Evolutionary conservation across 2,888 invertebrate species (phyloP).

Genomic region (Noctuana brunneofusca): DNA sequence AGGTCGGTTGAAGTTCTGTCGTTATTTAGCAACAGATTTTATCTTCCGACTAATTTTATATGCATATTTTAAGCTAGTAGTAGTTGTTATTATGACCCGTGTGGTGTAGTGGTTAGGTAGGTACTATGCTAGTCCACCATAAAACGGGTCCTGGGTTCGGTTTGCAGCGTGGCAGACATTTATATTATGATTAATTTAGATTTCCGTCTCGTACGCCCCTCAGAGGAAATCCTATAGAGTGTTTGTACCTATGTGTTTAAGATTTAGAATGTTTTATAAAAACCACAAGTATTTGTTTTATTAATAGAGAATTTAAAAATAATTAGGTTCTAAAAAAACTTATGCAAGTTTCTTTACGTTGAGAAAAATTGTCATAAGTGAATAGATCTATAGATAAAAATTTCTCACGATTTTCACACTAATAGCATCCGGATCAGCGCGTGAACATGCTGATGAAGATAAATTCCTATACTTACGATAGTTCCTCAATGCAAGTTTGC

Average conservation of each 20-base stretch:
- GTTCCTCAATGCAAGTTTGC: slow-evolving; percentile 29
- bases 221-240: no score
- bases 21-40: neutral
- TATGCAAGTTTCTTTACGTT: neutral
- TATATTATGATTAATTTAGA: no score
- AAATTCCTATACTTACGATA: slow-evolving; percentile 17
- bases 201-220: no score
- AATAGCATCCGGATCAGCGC: slow-evolving; percentile 21
- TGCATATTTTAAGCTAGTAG: no score
- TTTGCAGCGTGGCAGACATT: no score
- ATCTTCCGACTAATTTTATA: neutral
- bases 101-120: no score
- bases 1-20: neutral
- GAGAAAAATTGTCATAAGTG: neutral
- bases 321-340: no score
- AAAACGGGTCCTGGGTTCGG: no score
- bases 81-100: no score
- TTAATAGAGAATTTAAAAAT: neutral
- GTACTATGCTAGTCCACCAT: no score
- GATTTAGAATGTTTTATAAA: no score
- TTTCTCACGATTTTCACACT: slow-evolving; percentile 24
- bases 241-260: no score
- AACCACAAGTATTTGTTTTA: neutral
- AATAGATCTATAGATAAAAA: neutral
- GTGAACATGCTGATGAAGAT: slow-evolving; percentile 13